phyloP scores from a whole-genome alignment of 2,113 vertebrate species.

The Poecilia latipinna region DNA sequence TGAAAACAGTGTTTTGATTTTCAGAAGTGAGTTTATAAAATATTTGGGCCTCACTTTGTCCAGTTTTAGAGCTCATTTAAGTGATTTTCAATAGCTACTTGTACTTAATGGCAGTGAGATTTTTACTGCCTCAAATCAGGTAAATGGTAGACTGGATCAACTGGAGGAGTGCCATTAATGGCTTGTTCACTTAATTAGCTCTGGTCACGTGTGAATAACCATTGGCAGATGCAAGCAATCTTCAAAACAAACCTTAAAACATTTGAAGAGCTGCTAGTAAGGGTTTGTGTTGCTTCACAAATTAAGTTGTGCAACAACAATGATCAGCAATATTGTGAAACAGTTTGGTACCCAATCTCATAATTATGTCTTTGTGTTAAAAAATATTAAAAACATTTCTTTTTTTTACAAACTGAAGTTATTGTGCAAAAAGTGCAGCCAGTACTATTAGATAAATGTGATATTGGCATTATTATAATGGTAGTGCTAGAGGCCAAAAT shows the following conservation, averaged over 20 bases:
- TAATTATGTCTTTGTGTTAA: neutral
- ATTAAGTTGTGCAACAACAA: too few species aligned
- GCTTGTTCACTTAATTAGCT: neutral
- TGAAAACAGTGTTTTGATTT: neutral
- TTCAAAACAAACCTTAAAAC: neutral
- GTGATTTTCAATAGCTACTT: slow-evolving; percentile 28
- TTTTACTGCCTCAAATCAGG: neutral
- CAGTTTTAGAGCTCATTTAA: slow-evolving; percentile 45
- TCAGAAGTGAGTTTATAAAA: neutral
- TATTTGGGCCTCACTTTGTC: slow-evolving; percentile 27
- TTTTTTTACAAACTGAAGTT: neutral
- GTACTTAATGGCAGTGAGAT: slow-evolving; percentile 32
- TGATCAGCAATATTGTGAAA: too few species aligned
- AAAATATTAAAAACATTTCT: neutral
- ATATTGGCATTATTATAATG: neutral
- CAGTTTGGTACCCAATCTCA: too few species aligned
- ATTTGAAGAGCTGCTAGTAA: neutral
- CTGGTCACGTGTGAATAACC: neutral
- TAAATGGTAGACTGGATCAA: neutral
- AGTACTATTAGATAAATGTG: neutral
- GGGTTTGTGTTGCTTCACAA: neutral
- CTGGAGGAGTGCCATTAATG: neutral
- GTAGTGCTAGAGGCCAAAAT: neutral
- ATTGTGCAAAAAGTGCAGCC: neutral
- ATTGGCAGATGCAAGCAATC: neutral